Conservation (phyloP, 2,113 vertebrate species). For the Tauraco erythrolophus region DNA sequence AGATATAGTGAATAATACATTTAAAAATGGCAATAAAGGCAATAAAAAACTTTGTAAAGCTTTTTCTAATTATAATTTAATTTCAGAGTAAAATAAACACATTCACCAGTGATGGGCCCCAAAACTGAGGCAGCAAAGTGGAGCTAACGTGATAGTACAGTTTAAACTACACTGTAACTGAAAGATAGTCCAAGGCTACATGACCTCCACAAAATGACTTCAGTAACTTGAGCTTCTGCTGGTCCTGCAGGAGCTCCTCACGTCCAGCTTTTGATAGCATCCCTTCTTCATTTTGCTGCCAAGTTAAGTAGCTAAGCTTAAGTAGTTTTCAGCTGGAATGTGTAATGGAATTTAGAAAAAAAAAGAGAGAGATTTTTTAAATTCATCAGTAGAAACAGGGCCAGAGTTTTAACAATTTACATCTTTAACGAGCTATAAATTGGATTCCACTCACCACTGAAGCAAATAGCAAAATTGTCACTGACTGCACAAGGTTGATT, state of each 20-base stretch:
- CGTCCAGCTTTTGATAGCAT: not conserved
- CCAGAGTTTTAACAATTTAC: not conserved
- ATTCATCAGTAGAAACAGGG: not conserved
- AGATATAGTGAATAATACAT: not conserved
- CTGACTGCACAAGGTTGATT: not conserved
- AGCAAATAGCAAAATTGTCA: not conserved
- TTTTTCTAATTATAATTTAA: not conserved
- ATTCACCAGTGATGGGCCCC: not conserved
- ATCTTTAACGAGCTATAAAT: not conserved
- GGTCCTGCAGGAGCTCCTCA: not conserved
- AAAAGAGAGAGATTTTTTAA: not conserved
- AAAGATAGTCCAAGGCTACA: not conserved
- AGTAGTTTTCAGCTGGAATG: slow-evolving; percentile 27
- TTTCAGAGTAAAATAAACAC: not conserved
- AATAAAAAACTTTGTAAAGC: not conserved
- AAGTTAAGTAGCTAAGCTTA: not conserved
- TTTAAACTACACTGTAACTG: not conserved
- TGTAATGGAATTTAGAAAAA: slow-evolving; percentile 14
- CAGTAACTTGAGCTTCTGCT: not conserved
- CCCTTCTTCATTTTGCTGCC: not conserved
- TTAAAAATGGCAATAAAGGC: not conserved
- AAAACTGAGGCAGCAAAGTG: not conserved
- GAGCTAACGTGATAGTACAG: not conserved
- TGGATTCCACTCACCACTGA: slow-evolving; percentile 15
- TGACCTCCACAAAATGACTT: not conserved